Conservation (phyloP, 2,888 invertebrate species). For the Tetrapedia diversipes region DNA sequence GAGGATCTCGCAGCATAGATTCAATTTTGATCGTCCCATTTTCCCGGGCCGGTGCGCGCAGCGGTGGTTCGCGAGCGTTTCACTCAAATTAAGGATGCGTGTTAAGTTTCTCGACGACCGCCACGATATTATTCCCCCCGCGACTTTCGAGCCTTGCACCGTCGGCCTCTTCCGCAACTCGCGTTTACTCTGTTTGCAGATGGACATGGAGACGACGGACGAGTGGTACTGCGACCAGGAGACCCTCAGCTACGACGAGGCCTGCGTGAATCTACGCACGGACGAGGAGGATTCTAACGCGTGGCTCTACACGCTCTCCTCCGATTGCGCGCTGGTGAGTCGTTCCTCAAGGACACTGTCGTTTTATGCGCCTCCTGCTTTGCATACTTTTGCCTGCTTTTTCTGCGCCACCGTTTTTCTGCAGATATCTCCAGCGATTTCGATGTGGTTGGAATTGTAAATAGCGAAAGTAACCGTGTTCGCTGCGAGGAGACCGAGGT, state of each 20-base stretch:
- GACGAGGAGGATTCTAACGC: constrained; percentile 77
- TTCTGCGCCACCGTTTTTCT: not conserved
- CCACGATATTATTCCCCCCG: constrained; percentile 20
- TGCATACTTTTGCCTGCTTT: not conserved
- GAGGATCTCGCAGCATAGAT: not conserved
- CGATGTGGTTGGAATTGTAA: too few relatives aligned
- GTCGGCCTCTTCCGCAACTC: too few relatives aligned
- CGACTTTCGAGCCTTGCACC: constrained; percentile 5
- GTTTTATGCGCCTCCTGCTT: constrained; percentile 9
- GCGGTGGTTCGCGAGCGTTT: constrained; percentile 15
- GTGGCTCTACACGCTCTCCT: constrained; percentile 87
- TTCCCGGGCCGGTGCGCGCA: constrained; percentile 4
- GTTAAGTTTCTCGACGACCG: constrained; percentile 1
- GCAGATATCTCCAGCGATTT: not conserved
- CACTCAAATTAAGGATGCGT: constrained; percentile 44
- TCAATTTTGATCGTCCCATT: constrained; percentile 35
- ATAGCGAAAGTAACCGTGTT: too few relatives aligned
- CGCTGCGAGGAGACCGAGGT: too few relatives aligned
- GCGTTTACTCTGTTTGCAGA: constrained; percentile 9
- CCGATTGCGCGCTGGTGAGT: constrained; percentile 89
- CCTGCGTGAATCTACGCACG: constrained; percentile 84
- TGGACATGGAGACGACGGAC: constrained; percentile 19
- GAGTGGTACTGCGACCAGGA: constrained; percentile 64
- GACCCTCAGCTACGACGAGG: constrained; percentile 87
- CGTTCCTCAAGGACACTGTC: constrained; percentile 3